Percentiles rank a stretch among this genome's conserved stretches.
phyloP scores from a whole-genome alignment of 2,888 invertebrate genomes.

The Oegoconia quadripuncta region DNA sequence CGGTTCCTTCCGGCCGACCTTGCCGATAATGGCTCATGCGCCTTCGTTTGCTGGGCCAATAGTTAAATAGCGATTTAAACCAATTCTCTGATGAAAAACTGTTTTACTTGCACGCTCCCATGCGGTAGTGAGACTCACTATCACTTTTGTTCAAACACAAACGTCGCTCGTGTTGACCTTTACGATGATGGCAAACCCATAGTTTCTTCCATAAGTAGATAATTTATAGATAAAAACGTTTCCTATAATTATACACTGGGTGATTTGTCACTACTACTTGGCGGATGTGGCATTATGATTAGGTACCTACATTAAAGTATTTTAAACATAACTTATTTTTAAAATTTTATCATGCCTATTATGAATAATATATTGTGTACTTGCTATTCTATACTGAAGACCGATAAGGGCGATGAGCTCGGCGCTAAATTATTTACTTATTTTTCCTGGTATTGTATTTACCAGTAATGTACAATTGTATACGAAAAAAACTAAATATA shows the following conservation, averaged over 20 bases:
- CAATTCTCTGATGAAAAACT: too few species aligned
- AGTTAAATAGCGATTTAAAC: neutral
- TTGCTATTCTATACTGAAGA: neutral
- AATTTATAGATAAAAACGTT: too few species aligned
- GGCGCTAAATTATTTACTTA: neutral
- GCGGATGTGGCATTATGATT: neutral
- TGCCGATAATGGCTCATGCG: constrained; percentile 42
- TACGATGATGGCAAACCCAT: too few species aligned
- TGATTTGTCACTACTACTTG: too few species aligned
- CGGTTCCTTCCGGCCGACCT: constrained; percentile 67
- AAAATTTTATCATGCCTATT: neutral
- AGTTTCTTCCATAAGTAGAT: too few species aligned
- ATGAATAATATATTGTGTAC: neutral
- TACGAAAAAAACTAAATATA: too few species aligned
- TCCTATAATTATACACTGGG: too few species aligned
- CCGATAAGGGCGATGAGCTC: neutral
- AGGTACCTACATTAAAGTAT: too few species aligned
- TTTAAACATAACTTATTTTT: neutral
- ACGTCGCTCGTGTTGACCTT: too few species aligned
- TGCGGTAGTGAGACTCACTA: too few species aligned
- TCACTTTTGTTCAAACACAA: too few species aligned
- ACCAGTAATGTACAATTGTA: neutral
- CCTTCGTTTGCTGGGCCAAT: constrained; percentile 7
- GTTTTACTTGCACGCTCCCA: too few species aligned
- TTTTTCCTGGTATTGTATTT: neutral